Base-by-base conservation (phyloP, 2,888 invertebrate species). In the Macrosoma leucophasiata region DNA sequence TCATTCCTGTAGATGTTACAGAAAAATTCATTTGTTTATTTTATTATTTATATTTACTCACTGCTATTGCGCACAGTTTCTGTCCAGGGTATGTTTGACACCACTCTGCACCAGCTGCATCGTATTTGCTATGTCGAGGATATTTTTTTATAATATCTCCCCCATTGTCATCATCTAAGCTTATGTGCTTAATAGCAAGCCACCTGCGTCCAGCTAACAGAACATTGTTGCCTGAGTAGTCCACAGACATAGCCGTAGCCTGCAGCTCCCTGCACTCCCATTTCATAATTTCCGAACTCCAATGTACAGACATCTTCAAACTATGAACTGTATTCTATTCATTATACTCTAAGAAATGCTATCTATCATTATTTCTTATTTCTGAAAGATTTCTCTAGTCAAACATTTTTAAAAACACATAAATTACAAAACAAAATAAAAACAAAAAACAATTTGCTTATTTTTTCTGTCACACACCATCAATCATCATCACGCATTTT, bases 221-320 rank as follows among this genome's bases (percentile, higher is more conserved):
- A 23, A 95, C 93, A 82, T 91, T 93, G 57, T 91, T 90, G 1
- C 96, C 96, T 3, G 92, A 89, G 62, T 89, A 91, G 73, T 95
- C 94, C 20, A 97, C 91, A 36, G 96, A 94, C 95, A 97, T 96
- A 10, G 95, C 93, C 58, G 93, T 96, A 3, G 96, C 96, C 87
- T 96, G 89, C 22, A 96, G 78, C 69, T 96, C 96, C 40, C 93
- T 88, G 65, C 94, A 94, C 63, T 96, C 96, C 62, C 84, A 84
- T 63, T 85, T 85, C 66, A 82, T 70, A 20, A 75, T 63, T 55
- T 85, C 85, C 17, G 84, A 78, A 59, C 78, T 84, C 85, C 85
- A 85, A 46, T 84, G 84, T 13, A 82, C 77, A 10, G 84, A 69
- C 82, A 84, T 76, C 35, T 43, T 50, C 12, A 26, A 20, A 25